These are phyloP conservation scores for Myathropa florea DNA, from an alignment of 2,888 invertebrate genomes.

Conservation along the genomic window DNA sequence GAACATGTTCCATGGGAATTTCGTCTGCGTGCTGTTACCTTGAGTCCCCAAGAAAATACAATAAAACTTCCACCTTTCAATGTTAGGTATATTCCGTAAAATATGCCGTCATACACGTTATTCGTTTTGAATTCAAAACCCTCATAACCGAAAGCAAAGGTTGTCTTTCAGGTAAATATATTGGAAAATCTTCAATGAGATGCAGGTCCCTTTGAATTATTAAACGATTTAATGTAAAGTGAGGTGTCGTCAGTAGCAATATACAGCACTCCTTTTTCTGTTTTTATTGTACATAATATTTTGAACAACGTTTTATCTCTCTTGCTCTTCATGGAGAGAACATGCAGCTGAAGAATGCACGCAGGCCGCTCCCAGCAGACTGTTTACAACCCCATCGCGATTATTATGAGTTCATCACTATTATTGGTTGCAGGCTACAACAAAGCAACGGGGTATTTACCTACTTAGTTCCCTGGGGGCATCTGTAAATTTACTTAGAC, in stretches of 20 bases:
- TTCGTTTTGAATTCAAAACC: neutral
- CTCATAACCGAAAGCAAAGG: neutral
- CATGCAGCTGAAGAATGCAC: neutral
- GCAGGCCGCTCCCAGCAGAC: neutral
- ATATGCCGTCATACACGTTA: neutral
- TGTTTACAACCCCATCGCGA: neutral
- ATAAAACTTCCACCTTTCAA: slow-evolving; percentile 50
- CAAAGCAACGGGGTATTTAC: neutral
- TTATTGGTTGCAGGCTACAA: neutral
- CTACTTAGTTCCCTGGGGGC: neutral
- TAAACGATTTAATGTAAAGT: slow-evolving; percentile 2
- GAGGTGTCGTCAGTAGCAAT: neutral
- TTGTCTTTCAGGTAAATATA: neutral
- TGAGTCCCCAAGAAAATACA: slow-evolving; percentile 39
- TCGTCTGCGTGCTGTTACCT: slow-evolving; percentile 5
- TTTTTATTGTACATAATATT: neutral
- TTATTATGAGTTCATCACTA: neutral
- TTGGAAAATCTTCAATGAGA: slow-evolving; percentile 21
- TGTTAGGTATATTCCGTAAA: neutral
- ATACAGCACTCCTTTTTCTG: neutral
- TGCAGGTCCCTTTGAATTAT: slow-evolving; percentile 41
- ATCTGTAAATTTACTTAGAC: neutral
- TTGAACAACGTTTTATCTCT: neutral
- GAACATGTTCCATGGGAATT: slow-evolving; percentile 21
- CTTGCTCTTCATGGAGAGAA: neutral